These are phyloP conservation scores for Cheiracanthium punctorium DNA, from an alignment of 2,888 invertebrate genomes.

Conservation along the genomic window DNA sequence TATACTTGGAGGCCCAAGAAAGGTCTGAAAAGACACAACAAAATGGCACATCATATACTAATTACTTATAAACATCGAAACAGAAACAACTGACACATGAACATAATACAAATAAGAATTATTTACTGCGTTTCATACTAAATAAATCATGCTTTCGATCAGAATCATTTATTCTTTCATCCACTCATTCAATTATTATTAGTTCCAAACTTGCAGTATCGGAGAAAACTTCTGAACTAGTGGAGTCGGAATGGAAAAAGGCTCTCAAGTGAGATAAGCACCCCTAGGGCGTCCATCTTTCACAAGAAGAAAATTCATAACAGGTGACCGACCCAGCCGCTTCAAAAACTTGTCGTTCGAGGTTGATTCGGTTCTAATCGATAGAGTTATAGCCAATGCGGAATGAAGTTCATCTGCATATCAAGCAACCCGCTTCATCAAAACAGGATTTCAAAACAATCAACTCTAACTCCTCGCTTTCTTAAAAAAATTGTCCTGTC, in stretches of 20 bases:
- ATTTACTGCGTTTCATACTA: too few relatives aligned
- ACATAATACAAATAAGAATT: too few relatives aligned
- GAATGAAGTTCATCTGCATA: conserved; percentile 64
- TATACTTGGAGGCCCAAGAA: conserved; percentile 29
- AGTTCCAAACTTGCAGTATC: conserved; percentile 19
- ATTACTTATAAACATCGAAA: too few relatives aligned
- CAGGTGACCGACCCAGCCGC: conserved; percentile 65
- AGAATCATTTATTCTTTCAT: too few relatives aligned
- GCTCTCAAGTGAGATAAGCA: conserved; percentile 36
- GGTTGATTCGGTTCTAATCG: conserved; percentile 65
- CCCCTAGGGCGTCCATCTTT: conserved; percentile 41
- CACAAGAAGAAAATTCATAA: conserved; percentile 54
- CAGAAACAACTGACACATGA: too few relatives aligned
- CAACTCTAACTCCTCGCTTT: conserved; percentile 31
- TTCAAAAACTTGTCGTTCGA: conserved; percentile 65
- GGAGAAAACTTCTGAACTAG: conserved; percentile 39
- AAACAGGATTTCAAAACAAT: conserved; percentile 63
- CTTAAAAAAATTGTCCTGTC: too few relatives aligned
- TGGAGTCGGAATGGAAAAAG: conserved; percentile 30
- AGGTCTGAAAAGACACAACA: conserved; percentile 41
- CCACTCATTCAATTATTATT: conserved; percentile 44
- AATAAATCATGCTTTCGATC: too few relatives aligned
- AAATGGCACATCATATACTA: too few relatives aligned
- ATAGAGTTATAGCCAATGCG: conserved; percentile 55
- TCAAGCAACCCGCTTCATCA: conserved; percentile 54